Conservation (phyloP, 35 echinoderm and acorn worm genomes). For the Stichopus chloronotus region DNA sequence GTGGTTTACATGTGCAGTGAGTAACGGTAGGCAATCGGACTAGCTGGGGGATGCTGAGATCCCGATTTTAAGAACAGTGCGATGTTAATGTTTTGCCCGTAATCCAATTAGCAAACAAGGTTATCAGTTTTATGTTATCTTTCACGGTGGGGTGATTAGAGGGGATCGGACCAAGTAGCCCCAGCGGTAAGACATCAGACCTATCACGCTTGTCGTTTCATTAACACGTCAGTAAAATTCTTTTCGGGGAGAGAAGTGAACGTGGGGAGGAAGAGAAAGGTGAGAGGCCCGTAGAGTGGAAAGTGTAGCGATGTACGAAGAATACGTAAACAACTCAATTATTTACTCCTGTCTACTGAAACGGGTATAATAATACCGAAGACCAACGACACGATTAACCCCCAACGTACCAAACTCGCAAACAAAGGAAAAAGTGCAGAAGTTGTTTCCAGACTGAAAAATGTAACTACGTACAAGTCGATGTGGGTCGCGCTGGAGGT, state of each 20-base stretch:
- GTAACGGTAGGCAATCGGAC: background rate
- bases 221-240: constrained; percentile 1
- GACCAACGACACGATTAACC: too few relatives aligned
- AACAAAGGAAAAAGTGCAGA: too few relatives aligned
- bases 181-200: background rate
- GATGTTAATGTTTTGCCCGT: constrained; percentile 25
- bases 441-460: too few relatives aligned
- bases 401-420: too few relatives aligned
- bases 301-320: too few relatives aligned
- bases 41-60: constrained; percentile 15
- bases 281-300: background rate
- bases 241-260: background rate
- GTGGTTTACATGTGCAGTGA: constrained; percentile 40
- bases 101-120: constrained; percentile 62
- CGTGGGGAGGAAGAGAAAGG: background rate
- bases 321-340: too few relatives aligned
- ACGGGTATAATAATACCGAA: too few relatives aligned
- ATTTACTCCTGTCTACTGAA: too few relatives aligned
- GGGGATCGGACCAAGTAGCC: constrained; percentile 17
- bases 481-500: too few relatives aligned
- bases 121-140: constrained; percentile 40
- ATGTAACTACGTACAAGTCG: too few relatives aligned
- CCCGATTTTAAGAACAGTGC: constrained; percentile 38
- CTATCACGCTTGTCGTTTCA: constrained; percentile 1
- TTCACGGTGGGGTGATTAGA: background rate